These are phyloP conservation scores for Neuroterus valhalla DNA, from an alignment of 1,140 invertebrate genomes.

Conservation along the genomic window DNA sequence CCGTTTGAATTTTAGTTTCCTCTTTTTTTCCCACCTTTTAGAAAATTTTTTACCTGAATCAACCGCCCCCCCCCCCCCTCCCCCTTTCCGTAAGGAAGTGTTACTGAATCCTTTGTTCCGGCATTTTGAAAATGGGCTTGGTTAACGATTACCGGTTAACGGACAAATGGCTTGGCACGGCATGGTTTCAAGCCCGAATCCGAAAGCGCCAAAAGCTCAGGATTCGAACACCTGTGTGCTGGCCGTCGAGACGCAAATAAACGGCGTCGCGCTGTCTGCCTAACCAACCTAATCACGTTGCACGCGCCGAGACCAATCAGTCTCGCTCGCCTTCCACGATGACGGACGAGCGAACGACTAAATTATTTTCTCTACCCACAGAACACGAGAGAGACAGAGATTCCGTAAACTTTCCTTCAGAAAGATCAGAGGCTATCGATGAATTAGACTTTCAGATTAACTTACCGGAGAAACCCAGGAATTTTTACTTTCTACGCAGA, in stretches of 20 bases:
- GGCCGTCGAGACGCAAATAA: constrained; percentile 63
- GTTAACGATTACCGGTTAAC: not conserved
- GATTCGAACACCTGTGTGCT: constrained; percentile 51
- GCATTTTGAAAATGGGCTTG: no score
- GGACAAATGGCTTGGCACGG: not conserved
- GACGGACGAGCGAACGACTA: constrained; percentile 24
- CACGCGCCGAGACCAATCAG: constrained; percentile 54
- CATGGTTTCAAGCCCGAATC: constrained; percentile 12
- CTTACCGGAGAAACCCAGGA: no score
- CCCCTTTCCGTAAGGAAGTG: no score
- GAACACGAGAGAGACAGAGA: not conserved
- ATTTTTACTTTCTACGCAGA: no score
- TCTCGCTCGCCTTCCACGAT: constrained; percentile 43
- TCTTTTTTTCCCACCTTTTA: no score
- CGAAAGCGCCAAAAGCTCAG: constrained; percentile 35
- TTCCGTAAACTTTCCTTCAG: not conserved
- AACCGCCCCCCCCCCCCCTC: no score
- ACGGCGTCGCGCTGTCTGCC: constrained; percentile 71
- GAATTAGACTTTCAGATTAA: not conserved
- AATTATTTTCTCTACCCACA: constrained; percentile 35
- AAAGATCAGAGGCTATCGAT: not conserved
- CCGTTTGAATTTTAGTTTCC: no score
- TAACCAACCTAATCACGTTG: constrained; percentile 55
- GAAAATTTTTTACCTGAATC: no score
- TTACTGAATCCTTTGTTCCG: no score